phyloP scores from a whole-genome alignment of 1,140 invertebrate species.

The Drosophila sulfurigaster region DNA sequence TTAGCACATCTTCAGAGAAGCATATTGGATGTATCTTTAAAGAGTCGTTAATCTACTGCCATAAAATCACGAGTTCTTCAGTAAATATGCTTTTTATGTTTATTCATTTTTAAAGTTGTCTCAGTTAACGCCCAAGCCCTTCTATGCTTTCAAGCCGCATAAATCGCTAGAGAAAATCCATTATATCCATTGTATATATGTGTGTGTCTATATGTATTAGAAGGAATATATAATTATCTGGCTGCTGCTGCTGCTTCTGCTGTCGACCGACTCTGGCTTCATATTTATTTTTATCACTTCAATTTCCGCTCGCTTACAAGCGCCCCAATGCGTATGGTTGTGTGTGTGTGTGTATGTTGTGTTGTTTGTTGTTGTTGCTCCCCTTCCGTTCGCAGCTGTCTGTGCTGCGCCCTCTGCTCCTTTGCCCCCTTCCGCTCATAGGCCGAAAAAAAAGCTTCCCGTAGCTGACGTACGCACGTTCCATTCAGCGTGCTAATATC shows the following conservation, averaged over 20 bases:
- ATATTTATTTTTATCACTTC: constrained; percentile 75
- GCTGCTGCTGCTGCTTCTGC: constrained; percentile 13
- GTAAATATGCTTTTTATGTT: neutral
- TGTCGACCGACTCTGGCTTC: constrained; percentile 54
- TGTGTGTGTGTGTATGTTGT: neutral
- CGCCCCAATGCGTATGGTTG: constrained; percentile 20
- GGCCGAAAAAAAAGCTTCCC: constrained; percentile 32
- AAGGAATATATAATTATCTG: constrained; percentile 42
- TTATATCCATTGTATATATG: constrained; percentile 6
- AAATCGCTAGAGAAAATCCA: constrained; percentile 1
- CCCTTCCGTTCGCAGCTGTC: constrained; percentile 35
- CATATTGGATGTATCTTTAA: too few species aligned
- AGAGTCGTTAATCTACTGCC: too few species aligned
- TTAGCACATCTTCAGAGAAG: too few species aligned
- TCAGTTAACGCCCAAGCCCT: neutral
- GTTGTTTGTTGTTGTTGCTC: constrained; percentile 3
- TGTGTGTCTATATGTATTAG: constrained; percentile 15
- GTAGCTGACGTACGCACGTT: constrained; percentile 57
- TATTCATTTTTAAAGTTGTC: neutral
- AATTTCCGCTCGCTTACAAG: constrained; percentile 75
- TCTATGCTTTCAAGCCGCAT: neutral
- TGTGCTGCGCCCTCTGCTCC: neutral
- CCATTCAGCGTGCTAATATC: constrained; percentile 65
- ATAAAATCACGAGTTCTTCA: too few species aligned
- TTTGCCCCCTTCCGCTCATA: neutral